Evolutionary conservation across 2,797 vertebrate species (phyloP).

Genomic region (Myoxocephalus aenaeus): DNA sequence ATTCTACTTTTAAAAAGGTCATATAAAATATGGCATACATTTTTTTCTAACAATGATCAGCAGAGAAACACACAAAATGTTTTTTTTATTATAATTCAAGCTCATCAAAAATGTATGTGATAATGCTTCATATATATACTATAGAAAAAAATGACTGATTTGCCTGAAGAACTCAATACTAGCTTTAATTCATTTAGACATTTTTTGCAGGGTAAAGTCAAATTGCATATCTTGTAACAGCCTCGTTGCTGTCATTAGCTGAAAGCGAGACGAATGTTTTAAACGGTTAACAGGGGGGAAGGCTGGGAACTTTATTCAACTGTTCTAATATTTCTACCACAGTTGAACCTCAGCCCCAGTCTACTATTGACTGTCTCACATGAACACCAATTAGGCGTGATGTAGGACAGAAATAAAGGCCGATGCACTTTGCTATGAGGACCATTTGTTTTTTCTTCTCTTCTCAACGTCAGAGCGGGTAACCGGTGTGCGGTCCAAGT

Average conservation of each 20-base stretch:
- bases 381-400: slow-evolving; percentile 71
- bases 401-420: slow-evolving; percentile 74
- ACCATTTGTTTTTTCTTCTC: slow-evolving; percentile 63
- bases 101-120: not conserved
- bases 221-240: slow-evolving; percentile 49
- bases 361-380: slow-evolving; percentile 60
- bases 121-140: not conserved
- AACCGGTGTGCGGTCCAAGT: slow-evolving; percentile 79
- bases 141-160: not conserved
- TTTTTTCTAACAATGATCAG: not conserved
- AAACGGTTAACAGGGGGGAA: slow-evolving; percentile 19
- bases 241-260: slow-evolving; percentile 39
- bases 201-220: slow-evolving; percentile 25
- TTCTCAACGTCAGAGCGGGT: slow-evolving; percentile 68
- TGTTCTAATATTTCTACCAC: slow-evolving; percentile 64
- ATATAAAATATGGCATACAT: not conserved
- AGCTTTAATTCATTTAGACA: slow-evolving; percentile 4
- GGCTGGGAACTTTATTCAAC: slow-evolving; percentile 42
- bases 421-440: slow-evolving; percentile 66
- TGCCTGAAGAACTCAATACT: not conserved
- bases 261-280: slow-evolving; percentile 39
- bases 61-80: not conserved
- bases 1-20: not conserved
- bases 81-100: not conserved
- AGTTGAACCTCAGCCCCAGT: slow-evolving; percentile 49